Conservation (phyloP, 2,888 invertebrate genomes). For the Leptodirus hochenwartii region DNA sequence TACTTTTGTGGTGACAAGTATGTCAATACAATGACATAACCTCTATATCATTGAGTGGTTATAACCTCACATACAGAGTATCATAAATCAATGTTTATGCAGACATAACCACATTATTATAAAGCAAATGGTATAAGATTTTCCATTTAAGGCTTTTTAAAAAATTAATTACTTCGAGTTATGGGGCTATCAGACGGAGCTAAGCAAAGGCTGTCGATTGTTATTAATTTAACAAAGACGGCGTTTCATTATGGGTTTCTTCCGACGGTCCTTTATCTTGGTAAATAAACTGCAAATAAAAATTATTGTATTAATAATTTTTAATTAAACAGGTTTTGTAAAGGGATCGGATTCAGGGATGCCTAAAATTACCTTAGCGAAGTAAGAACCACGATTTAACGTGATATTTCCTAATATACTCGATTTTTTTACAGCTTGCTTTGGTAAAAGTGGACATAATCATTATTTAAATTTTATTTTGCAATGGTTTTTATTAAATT, state of each 20-base stretch:
- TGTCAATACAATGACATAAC: too few species aligned
- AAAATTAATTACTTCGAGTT: too few species aligned
- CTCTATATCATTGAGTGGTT: too few species aligned
- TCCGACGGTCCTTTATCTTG: constrained; percentile 47
- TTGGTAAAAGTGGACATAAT: constrained; percentile 23
- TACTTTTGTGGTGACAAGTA: too few species aligned
- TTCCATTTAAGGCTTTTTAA: too few species aligned
- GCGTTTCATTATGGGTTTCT: constrained; percentile 53
- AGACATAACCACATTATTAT: too few species aligned
- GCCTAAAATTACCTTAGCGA: constrained; percentile 38
- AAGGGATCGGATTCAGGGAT: constrained; percentile 51
- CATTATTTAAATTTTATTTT: too few species aligned
- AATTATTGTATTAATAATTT: neutral
- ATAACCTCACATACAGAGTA: too few species aligned
- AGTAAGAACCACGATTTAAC: constrained; percentile 23
- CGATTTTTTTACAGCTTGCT: constrained; percentile 24
- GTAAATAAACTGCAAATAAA: constrained; percentile 24
- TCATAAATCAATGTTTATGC: too few species aligned
- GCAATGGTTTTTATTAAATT: too few species aligned
- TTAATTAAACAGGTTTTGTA: constrained; percentile 34
- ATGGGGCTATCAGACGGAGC: constrained; percentile 31
- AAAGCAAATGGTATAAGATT: too few species aligned
- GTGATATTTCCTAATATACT: constrained; percentile 2
- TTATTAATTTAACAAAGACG: constrained; percentile 38
- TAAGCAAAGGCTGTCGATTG: constrained; percentile 40